phyloP scores from a whole-genome alignment of 2,888 invertebrate species.

The Netelia inedita region DNA sequence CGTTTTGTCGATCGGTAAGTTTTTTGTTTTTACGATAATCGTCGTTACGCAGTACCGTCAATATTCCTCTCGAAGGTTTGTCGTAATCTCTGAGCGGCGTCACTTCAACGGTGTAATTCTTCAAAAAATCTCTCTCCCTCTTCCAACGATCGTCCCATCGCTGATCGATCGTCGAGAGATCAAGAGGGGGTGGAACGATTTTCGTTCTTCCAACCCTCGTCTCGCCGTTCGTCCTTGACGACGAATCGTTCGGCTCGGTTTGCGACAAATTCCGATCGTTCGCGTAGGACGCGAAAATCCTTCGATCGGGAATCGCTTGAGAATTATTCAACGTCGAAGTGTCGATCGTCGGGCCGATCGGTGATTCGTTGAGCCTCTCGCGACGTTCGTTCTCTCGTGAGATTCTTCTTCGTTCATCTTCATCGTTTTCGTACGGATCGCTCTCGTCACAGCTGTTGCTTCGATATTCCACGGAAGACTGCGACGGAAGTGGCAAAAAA shows the following conservation, averaged over 20 bases:
- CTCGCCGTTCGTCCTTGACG: conserved; percentile 26
- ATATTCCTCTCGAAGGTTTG: conserved; percentile 62
- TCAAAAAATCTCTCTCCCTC: conserved; percentile 70
- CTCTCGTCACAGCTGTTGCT: conserved; percentile 38
- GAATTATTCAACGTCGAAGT: not conserved
- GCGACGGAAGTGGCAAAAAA: conserved; percentile 56
- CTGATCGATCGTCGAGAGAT: conserved; percentile 73
- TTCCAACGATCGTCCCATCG: conserved; percentile 72
- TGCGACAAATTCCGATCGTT: conserved; percentile 69
- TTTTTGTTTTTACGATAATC: conserved; percentile 1
- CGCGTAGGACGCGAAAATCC: conserved; percentile 70
- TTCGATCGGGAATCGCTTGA: conserved; percentile 39
- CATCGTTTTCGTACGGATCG: conserved; percentile 15
- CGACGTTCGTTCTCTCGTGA: conserved; percentile 1
- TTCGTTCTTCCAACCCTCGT: conserved; percentile 32
- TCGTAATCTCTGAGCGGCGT: conserved; percentile 73
- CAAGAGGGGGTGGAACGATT: conserved; percentile 74
- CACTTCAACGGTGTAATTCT: conserved; percentile 75
- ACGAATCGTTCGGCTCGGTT: conserved; percentile 48
- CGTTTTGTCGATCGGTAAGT: conserved; percentile 46
- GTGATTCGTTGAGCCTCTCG: conserved; percentile 51
- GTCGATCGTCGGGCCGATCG: conserved; percentile 48
- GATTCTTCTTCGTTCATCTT: not conserved
- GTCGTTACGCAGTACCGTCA: conserved; percentile 59
- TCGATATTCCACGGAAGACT: conserved; percentile 55